Evolutionary conservation across 2,113 vertebrate genomes (phyloP).

Genomic region (Bujurquina vittata): DNA sequence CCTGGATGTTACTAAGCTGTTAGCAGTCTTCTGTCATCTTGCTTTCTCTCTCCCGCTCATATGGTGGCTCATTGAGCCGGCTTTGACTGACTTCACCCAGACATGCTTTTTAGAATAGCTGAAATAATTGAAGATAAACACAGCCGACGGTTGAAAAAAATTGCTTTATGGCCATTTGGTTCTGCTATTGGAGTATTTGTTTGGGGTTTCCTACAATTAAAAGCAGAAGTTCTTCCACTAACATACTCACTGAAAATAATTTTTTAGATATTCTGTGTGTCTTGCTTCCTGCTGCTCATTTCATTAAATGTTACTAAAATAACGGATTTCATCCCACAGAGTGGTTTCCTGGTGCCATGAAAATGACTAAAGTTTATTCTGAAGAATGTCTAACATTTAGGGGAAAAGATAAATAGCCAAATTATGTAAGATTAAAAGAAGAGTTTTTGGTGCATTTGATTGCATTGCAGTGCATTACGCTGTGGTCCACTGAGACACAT

Average conservation of each 20-base stretch:
- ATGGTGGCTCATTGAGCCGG: constrained; percentile 21
- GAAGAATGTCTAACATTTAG: background rate
- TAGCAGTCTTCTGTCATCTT: constrained; percentile 59
- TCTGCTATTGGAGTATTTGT: background rate
- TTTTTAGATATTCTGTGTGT: background rate
- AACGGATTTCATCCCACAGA: background rate
- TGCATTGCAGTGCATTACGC: background rate
- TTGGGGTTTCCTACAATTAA: background rate
- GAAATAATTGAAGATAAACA: constrained; percentile 7
- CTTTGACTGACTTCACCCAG: constrained; percentile 35
- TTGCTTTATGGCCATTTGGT: constrained; percentile 1
- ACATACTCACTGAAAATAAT: background rate
- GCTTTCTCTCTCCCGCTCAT: constrained; percentile 16
- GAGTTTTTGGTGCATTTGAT: background rate
- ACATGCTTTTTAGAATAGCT: constrained; percentile 17
- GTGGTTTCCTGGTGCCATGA: background rate
- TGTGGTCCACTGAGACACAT: background rate
- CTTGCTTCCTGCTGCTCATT: background rate
- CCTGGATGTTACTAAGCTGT: constrained; percentile 60
- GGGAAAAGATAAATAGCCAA: background rate
- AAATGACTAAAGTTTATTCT: background rate
- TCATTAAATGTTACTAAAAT: background rate
- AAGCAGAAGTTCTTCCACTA: background rate
- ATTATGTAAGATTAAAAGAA: background rate
- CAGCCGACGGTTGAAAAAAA: constrained; percentile 16